Base-by-base conservation (phyloP, 1,140 invertebrate species). In the Drosophila ambigua region DNA sequence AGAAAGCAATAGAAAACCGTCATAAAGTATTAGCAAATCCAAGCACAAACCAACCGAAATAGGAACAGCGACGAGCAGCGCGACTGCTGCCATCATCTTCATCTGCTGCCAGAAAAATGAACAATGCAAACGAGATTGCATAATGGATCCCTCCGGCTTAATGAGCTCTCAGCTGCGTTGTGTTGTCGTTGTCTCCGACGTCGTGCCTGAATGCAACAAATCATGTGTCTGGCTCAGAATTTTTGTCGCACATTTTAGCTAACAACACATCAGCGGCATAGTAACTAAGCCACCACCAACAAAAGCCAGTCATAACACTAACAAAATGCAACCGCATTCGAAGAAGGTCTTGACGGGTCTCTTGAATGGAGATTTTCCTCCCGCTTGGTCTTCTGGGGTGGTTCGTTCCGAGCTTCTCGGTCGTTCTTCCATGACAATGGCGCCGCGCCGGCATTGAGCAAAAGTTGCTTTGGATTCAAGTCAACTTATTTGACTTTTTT, bases 201-300 rank as follows among this genome's bases (percentile, higher is more conserved):
- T 58, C 75, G 61, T 67, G 57, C 48, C 50, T 43, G 55, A 60
- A 16, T 58, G 65, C 73, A 73, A 77, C 82, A 80, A 85, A 87
- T 85, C 82, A 87, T 79, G 55, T 51, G 75, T 23, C 54, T 68
- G 51, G 65, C 69, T 79, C 71, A 79, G 78, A 87, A 87, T 85
- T 85, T 66, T 87, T 72, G 74, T 85, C 73, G 74, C 82, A 85
- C 82, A 81, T 78, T 85, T 81, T 85, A 45, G 73, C 65, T 48
- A 75, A 75, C 72, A 76, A 76, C 72, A 75, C 45, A 23, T 57
- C 35, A 16, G 24, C 20, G 31, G 7, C 23, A 49, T 31, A 46
- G 28, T 35, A 35, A 35, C 31, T 35, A 35, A 35, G 31, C 31
- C 8, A 52, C 31, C 8, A 52, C 53, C 41, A 23, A 28, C 63